Evolutionary conservation across 2,113 vertebrate species (phyloP).

Genomic region (Nothoprocta perdicaria): DNA sequence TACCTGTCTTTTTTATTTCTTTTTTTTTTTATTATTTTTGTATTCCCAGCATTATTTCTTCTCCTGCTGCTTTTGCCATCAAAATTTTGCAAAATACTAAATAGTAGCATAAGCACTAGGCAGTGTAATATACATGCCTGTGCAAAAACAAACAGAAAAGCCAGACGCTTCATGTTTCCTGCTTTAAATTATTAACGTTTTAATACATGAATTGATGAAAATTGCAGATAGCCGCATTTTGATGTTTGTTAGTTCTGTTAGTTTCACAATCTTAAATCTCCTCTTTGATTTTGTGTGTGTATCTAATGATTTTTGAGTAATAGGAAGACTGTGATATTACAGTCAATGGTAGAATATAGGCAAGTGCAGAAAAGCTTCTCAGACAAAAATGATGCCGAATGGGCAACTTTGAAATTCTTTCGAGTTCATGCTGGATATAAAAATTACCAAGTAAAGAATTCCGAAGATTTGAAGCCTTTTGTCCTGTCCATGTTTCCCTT

Average conservation of each 20-base stretch:
- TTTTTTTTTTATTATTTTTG: background rate
- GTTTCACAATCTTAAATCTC: slow-evolving; percentile 14
- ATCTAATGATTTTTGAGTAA: slow-evolving; percentile 10
- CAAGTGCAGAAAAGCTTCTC: background rate
- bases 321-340: background rate
- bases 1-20: background rate
- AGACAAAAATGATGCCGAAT: slow-evolving; percentile 47
- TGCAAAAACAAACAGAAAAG: slow-evolving; percentile 26
- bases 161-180: background rate
- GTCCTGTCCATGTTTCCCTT: slow-evolving; percentile 20
- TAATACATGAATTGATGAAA: slow-evolving; percentile 27
- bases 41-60: slow-evolving; percentile 49
- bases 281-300: background rate
- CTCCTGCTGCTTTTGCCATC: slow-evolving; percentile 31
- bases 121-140: background rate
- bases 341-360: background rate
- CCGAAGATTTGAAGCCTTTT: slow-evolving; percentile 24
- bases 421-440: background rate
- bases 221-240: slow-evolving; percentile 46
- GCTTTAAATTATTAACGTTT: background rate
- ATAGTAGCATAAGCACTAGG: background rate
- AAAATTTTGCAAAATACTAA: slow-evolving; percentile 54
- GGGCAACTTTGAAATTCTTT: slow-evolving; percentile 41
- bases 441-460: slow-evolving; percentile 28
- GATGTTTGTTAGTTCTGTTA: slow-evolving; percentile 50